phyloP scores from a whole-genome alignment of 1,140 invertebrate genomes.

The Akabosia matsudoensis region DNA sequence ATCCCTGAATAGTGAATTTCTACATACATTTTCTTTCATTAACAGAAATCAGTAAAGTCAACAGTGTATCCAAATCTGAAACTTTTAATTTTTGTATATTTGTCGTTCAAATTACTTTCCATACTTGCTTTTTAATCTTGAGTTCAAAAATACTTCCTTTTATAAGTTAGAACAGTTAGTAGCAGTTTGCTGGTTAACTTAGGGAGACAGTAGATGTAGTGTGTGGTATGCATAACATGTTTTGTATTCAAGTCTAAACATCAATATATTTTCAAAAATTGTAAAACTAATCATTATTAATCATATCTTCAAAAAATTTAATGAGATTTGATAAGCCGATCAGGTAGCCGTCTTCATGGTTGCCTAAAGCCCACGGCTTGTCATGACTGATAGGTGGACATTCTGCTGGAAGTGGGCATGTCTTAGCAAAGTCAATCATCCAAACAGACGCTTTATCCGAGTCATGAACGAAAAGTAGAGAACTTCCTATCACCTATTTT shows the following conservation, averaged over 20 bases:
- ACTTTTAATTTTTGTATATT: no score
- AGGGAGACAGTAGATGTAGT: no score
- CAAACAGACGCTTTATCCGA: constrained; percentile 80
- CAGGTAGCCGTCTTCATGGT: constrained; percentile 96
- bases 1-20: no score
- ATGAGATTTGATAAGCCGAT: constrained; percentile 93
- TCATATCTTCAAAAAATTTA: constrained; percentile 69
- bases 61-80: no score
- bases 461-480: constrained; percentile 93
- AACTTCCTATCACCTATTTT: constrained; percentile 96
- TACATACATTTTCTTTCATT: no score
- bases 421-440: constrained; percentile 99
- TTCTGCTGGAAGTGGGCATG: constrained; percentile 72
- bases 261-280: no score
- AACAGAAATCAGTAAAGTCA: no score
- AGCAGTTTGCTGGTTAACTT: constrained; percentile 6
- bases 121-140: not conserved
- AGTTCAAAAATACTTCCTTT: constrained; percentile 11
- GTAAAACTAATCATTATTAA: constrained; percentile 1
- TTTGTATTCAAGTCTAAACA: not conserved
- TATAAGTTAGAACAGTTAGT: not conserved
- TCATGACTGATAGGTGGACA: constrained; percentile 71
- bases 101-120: no score
- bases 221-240: no score
- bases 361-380: constrained; percentile 87